Evolutionary conservation across 1,140 invertebrate species (phyloP).

Genomic region (Phymorhynchus buccinoides): DNA sequence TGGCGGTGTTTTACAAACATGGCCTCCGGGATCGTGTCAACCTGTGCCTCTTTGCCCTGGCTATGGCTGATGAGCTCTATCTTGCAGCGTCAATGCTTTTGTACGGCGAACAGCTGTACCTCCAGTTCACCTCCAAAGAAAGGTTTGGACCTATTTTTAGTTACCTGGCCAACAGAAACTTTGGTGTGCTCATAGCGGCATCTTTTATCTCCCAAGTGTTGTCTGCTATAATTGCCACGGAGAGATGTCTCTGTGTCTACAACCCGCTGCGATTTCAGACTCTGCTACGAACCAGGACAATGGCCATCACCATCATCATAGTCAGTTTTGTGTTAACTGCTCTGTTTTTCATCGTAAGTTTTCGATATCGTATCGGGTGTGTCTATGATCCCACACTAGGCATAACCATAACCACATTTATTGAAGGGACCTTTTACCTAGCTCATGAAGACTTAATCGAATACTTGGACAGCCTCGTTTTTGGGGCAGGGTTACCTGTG

Average conservation of each 20-base stretch:
- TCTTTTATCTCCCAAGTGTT: not conserved
- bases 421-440: not conserved
- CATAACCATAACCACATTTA: not conserved
- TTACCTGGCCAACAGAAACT: not conserved
- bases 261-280: not conserved
- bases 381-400: not conserved
- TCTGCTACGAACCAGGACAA: no score
- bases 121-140: not conserved
- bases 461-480: not conserved
- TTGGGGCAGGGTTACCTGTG: not conserved
- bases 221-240: not conserved
- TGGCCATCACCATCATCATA: not conserved
- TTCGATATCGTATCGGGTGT: not conserved
- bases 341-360: not conserved
- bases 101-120: not conserved
- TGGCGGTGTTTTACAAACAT: not conserved
- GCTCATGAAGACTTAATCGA: not conserved
- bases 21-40: not conserved
- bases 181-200: not conserved
- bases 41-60: not conserved
- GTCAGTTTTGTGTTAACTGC: not conserved
- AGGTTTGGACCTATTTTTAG: not conserved
- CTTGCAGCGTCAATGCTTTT: not conserved
- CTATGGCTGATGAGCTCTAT: not conserved
- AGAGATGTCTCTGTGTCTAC: not conserved